These are phyloP conservation scores for Capreolus pygargus DNA, from an alignment of 2,113 vertebrate species.

Conservation along the genomic window DNA sequence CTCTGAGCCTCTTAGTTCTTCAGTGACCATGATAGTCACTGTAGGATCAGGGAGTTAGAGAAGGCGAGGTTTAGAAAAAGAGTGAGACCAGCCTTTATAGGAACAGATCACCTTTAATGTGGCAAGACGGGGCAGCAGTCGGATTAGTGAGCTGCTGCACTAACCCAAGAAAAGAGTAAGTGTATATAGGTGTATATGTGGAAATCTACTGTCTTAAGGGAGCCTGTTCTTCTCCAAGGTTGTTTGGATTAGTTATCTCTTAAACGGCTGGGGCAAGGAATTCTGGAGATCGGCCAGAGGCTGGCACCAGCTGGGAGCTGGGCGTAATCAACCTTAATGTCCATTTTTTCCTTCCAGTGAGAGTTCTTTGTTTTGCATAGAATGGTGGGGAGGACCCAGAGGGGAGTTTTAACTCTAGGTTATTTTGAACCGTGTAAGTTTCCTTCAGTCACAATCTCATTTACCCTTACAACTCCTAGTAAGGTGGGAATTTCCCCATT, in stretches of 20 bases:
- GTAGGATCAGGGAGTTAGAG: background rate
- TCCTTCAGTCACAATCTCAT: background rate
- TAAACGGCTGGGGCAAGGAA: background rate
- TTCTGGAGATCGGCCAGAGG: background rate
- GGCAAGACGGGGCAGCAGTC: background rate
- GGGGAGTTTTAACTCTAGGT: background rate
- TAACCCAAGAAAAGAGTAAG: background rate
- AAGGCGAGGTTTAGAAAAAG: background rate
- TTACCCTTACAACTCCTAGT: too few species aligned
- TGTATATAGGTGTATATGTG: background rate
- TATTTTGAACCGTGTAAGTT: background rate
- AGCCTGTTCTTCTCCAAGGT: background rate
- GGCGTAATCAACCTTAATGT: background rate
- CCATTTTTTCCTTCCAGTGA: background rate
- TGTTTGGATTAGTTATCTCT: background rate
- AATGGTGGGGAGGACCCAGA: background rate
- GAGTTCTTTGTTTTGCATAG: background rate
- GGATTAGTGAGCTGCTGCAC: background rate
- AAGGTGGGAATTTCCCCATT: background rate
- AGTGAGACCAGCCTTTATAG: background rate
- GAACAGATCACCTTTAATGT: background rate
- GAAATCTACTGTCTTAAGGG: background rate
- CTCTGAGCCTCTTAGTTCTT: background rate
- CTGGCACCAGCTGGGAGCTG: background rate
- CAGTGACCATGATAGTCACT: background rate